These are phyloP conservation scores for Neopelma chrysocephalum DNA, from an alignment of 2,797 vertebrate species.

Conservation along the genomic window DNA sequence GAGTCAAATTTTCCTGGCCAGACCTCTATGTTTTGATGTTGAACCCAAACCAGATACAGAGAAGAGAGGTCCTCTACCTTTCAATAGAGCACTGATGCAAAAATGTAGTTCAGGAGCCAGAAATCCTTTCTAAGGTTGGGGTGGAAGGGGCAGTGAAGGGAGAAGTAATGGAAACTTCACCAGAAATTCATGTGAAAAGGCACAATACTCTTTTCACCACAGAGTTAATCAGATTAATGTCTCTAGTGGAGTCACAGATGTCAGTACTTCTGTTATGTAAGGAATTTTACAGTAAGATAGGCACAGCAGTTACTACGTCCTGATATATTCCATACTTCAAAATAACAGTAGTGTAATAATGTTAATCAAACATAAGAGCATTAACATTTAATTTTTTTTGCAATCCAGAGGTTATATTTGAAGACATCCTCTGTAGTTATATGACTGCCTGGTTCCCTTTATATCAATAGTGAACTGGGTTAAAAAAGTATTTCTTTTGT, in stretches of 20 bases:
- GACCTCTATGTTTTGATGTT: neutral
- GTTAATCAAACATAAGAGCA: neutral
- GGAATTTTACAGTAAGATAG: neutral
- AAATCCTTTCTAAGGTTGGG: neutral
- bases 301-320: neutral
- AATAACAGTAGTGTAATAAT: neutral
- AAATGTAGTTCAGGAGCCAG: neutral
- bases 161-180: neutral
- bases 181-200: neutral
- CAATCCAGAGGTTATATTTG: neutral
- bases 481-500: neutral
- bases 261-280: neutral
- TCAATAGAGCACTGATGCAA: neutral
- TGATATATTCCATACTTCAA: neutral
- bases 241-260: neutral
- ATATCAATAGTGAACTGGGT: neutral
- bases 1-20: neutral
- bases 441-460: neutral
- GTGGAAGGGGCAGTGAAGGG: accelerated
- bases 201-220: neutral
- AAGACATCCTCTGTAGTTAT: neutral
- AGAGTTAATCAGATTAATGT: neutral
- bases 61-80: neutral
- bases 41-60: neutral
- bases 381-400: neutral